Evolutionary conservation across 2,888 invertebrate genomes (phyloP).

Genomic region (Oxytorus armatus): DNA sequence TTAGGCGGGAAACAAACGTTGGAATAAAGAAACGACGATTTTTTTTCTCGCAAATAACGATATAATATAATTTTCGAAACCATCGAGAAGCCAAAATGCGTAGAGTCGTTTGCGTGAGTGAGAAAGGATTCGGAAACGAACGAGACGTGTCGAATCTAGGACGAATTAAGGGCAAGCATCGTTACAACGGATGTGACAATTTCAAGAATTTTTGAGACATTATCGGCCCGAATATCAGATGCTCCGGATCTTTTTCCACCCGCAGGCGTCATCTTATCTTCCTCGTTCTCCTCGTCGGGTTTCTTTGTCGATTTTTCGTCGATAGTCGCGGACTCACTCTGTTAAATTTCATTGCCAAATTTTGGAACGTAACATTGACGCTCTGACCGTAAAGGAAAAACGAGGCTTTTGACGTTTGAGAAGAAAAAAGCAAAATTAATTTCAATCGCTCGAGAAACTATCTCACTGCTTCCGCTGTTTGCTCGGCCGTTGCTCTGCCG

Average conservation of each 20-base stretch:
- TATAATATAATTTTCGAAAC: constrained; percentile 5
- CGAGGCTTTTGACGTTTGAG: not conserved
- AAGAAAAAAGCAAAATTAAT: not conserved
- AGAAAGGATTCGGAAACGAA: not conserved
- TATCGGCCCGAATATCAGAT: constrained; percentile 29
- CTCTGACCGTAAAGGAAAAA: not conserved
- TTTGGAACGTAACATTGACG: constrained; percentile 4
- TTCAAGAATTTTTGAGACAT: constrained; percentile 50
- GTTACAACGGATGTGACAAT: constrained; percentile 61
- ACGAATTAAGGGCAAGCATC: constrained; percentile 54
- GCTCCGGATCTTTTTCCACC: constrained; percentile 32
- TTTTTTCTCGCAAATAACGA: not conserved
- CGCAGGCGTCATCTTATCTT: not conserved
- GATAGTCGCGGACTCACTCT: constrained; percentile 37
- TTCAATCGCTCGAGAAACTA: not conserved
- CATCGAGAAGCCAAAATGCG: not conserved
- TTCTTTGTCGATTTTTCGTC: constrained; percentile 38
- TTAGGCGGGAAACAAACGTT: too few relatives aligned
- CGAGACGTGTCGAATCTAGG: constrained; percentile 9
- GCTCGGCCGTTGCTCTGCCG: constrained; percentile 45
- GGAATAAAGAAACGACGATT: too few relatives aligned
- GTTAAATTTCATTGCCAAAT: constrained; percentile 11
- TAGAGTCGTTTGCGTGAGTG: not conserved
- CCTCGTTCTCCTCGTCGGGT: not conserved
- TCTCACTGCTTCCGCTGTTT: constrained; percentile 69